Conservation (phyloP, 2,797 vertebrate species). For the Bradypodion pumilum region DNA sequence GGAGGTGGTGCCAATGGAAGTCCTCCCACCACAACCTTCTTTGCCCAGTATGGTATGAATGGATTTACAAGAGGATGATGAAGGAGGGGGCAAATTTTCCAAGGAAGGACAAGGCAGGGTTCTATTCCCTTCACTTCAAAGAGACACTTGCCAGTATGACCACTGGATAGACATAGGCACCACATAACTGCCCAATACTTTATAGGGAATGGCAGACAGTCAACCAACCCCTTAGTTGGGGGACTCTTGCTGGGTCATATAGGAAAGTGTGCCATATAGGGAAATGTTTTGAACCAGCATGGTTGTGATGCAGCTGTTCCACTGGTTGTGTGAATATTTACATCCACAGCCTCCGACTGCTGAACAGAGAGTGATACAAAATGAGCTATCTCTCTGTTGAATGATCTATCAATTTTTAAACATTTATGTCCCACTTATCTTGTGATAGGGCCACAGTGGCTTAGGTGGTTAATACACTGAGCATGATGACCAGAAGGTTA, state of each 20-base stretch:
- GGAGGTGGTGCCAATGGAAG: not conserved
- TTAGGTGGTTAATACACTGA: too few species aligned
- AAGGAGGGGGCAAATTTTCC: not conserved
- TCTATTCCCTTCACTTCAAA: not conserved
- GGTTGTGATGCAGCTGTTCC: not conserved
- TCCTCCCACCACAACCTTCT: not conserved
- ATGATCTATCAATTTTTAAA: too few species aligned
- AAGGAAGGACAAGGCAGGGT: not conserved
- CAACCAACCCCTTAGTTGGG: not conserved
- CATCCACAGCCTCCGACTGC: not conserved
- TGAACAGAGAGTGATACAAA: too few species aligned
- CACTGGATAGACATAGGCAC: too few species aligned
- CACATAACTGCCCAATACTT: too few species aligned
- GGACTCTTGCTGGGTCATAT: too few species aligned
- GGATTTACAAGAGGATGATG: not conserved
- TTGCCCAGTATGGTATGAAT: constrained; percentile 11
- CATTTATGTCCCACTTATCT: too few species aligned
- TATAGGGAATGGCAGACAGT: not conserved
- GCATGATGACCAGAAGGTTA: too few species aligned
- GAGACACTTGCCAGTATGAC: too few species aligned
- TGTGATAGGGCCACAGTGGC: too few species aligned
- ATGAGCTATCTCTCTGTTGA: too few species aligned
- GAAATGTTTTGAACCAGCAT: not conserved
- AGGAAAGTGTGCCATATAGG: not conserved
- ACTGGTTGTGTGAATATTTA: too few species aligned